Conservation (phyloP, 2,113 vertebrate genomes). For the Rhombomys opimus region DNA sequence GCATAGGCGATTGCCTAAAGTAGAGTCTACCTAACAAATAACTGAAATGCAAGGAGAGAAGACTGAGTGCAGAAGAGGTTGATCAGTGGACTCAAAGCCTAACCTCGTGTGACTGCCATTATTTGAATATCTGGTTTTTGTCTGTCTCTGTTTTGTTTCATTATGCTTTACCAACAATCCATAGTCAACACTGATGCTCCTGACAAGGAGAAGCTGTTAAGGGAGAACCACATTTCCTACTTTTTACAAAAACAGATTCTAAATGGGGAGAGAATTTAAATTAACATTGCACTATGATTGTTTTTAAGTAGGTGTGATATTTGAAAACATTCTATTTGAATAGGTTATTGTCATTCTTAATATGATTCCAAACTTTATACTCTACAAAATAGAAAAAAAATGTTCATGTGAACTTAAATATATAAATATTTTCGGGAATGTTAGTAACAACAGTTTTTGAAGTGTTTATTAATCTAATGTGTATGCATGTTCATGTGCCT, state of each 20-base stretch:
- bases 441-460: background rate
- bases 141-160: background rate
- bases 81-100: background rate
- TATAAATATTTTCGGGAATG: background rate
- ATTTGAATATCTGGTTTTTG: background rate
- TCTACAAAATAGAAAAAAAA: background rate
- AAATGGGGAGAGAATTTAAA: background rate
- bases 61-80: background rate
- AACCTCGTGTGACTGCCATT: background rate
- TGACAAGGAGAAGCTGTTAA: background rate
- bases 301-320: background rate
- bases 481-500: background rate
- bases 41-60: background rate
- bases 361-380: background rate
- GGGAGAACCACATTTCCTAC: background rate
- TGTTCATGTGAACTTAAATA: background rate
- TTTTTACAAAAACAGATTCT: background rate
- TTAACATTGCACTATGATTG: background rate
- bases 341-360: background rate
- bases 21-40: background rate
- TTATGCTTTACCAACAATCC: background rate
- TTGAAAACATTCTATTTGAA: background rate
- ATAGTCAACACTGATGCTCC: background rate
- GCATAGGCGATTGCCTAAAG: fast-evolving
- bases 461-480: background rate